Conservation (phyloP, 2,113 vertebrate species). For the Empidonax traillii region DNA sequence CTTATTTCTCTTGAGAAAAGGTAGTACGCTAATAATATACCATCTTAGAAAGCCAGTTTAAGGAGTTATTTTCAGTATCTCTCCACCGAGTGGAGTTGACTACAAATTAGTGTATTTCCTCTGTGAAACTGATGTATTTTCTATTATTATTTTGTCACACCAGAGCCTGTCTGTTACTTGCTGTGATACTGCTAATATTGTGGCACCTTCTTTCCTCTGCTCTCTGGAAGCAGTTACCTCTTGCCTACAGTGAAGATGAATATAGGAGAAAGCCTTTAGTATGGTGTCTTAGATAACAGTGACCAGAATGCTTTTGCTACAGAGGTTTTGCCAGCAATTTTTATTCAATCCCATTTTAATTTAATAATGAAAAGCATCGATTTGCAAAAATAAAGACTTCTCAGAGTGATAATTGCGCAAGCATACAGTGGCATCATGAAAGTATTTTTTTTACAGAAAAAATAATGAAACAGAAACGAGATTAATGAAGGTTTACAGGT, state of each 20-base stretch:
- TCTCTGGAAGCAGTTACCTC: not conserved
- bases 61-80: not conserved
- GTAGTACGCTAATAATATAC: not conserved
- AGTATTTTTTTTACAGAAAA: not conserved
- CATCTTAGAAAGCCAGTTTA: slow-evolving; percentile 20
- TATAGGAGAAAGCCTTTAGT: not conserved
- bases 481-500: not conserved
- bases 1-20: not conserved
- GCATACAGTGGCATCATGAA: not conserved
- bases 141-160: slow-evolving; percentile 22
- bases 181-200: not conserved
- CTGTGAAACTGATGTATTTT: slow-evolving; percentile 21
- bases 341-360: not conserved
- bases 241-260: not conserved
- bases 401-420: not conserved
- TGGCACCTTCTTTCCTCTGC: not conserved
- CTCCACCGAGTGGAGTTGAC: not conserved
- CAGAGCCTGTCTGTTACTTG: not conserved
- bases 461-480: not conserved
- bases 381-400: not conserved
- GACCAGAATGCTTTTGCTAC: not conserved
- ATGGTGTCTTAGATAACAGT: not conserved
- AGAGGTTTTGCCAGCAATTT: not conserved
- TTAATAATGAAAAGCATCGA: not conserved
- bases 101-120: slow-evolving; percentile 36